Evolutionary conservation across 2,797 vertebrate species (phyloP), one percentile per base, ranked within the genome.

Genomic region (Arremon aurantiirostris): DNA sequence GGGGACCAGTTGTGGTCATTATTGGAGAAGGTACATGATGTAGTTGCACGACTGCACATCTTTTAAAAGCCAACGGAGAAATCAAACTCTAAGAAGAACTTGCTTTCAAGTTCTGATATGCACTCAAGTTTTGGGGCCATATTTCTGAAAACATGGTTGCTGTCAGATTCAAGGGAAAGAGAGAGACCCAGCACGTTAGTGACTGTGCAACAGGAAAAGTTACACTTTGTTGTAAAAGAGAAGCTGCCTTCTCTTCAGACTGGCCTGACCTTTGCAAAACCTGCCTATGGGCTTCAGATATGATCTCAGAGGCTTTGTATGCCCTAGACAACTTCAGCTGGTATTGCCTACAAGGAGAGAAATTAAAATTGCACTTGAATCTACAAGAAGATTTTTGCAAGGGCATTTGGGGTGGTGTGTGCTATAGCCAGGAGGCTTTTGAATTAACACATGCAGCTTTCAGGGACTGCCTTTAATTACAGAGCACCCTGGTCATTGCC

Each of bases 1-100:
- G 96, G 97, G 97, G 95, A 98, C 95, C 97, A 98, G 96, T 97
- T 97, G 97, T 95, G 96, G 95, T 93, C 69, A 92, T 90, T 90
- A 95, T 73, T 21, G 89, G 81, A 82, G 75, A 94, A 96, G 97
- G 96, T 97, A 95, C 91, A 93, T 20, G 61, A 75, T 77, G 41
- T 72, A 92, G 94, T 94, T 97, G 97, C 97, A 98, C 50, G 14
- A 90, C 95, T 97, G 97, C 97, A 96, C 95, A 82, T 97, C 97
- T 97, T 97, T 97, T 82, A 93, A 91, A 91, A 96, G 89, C 63
- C 82, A 82, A 81, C 90, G 68, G 86, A 87, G 94, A 96, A 96
- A 92, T 90, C 95, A 89, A 94, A 84, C 81, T 80, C 34, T 52
- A 76, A 87, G 92, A 90, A 96, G 75, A 86, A 80, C 91, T 96